Base-by-base conservation (phyloP, 2,888 invertebrate species). In the Gymnosoma rotundatum region DNA sequence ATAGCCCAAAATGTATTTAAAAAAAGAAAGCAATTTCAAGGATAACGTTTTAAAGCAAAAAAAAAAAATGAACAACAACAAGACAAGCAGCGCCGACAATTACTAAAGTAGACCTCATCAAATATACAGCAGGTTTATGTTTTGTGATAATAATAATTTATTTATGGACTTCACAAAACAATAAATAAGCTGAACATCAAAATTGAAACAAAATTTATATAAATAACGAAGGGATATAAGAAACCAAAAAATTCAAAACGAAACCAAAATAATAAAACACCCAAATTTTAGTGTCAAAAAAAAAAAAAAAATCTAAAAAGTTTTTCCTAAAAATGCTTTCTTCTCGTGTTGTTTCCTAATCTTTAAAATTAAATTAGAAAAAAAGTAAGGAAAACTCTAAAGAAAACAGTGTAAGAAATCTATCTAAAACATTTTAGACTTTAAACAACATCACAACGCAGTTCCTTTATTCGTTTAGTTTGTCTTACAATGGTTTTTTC, bases 401-500 rank as follows among this genome's bases (percentile, higher is more conserved):
- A 16, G 20, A 75, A 25, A 32, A 32, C 6, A 32, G 32, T 32
- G 32, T 5, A 32, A 32, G 32, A 32, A 32, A 32, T 32, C 32
- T 32, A 32, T 2, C 12, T n/a, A 69, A 54, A 74, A 78, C 54
- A 45, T 63, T 84, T 69, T 25, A 48, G 36, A 76, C 61, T 38
- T 58, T 58, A 25, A 61, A 69, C 67, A 67, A 54, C 42, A 45
- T 21, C 7, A 56, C 52, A 64, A 72, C 54, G 61, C 25, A 73
- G 21, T 66, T 78, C 21, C 54, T 54, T 72, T 42, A 67, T 63
- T 38, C 14, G 36, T 36, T 25, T 25, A 25, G 25, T 25, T 25
- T 25, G 25, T 25, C 61, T 48, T 64, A 67, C 64, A 74, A 86
- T 86, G 85, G 7, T 63, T 42, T 64, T 60, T 32, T 42, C 18